Percentiles rank a stretch among this genome's conserved stretches.
These are phyloP conservation scores for Megaustenia siamemsis DNA, from an alignment of 2,888 invertebrate species.

Conservation along the genomic window DNA sequence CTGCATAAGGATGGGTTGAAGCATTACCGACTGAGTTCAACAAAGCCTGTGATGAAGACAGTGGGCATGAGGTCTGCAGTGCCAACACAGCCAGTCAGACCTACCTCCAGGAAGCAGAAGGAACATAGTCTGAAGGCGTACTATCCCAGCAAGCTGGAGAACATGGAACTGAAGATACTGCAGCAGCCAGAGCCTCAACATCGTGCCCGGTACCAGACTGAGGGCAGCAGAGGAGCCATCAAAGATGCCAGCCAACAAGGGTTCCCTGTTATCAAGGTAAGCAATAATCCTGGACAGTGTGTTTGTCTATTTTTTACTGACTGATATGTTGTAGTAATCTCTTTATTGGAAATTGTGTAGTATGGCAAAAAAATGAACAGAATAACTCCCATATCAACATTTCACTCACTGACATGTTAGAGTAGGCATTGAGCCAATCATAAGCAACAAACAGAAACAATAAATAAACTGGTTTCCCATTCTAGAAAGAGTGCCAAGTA, in stretches of 20 bases:
- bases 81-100: constrained; percentile 49
- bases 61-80: constrained; percentile 21
- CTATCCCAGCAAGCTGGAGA: constrained; percentile 65
- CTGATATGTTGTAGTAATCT: too few relatives aligned
- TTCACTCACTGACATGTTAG: too few relatives aligned
- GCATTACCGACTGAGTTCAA: neutral
- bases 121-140: constrained; percentile 70
- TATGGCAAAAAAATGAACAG: too few relatives aligned
- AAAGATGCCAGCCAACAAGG: constrained; percentile 95
- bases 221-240: constrained; percentile 96
- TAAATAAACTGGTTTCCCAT: too few relatives aligned
- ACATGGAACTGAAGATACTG: constrained; percentile 83
- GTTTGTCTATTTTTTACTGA: neutral
- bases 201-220: constrained; percentile 92
- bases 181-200: constrained; percentile 97
- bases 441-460: too few relatives aligned
- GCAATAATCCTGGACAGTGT: neutral
- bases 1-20: constrained; percentile 12
- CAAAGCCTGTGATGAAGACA: constrained; percentile 1
- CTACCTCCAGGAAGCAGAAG: constrained; percentile 58
- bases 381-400: too few relatives aligned
- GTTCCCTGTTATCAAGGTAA: constrained; percentile 90
- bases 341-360: too few relatives aligned
- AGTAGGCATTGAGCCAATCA: too few relatives aligned
- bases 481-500: too few relatives aligned